Evolutionary conservation across 2,888 invertebrate species (phyloP).

Genomic region (Lydus trimaculatus): DNA sequence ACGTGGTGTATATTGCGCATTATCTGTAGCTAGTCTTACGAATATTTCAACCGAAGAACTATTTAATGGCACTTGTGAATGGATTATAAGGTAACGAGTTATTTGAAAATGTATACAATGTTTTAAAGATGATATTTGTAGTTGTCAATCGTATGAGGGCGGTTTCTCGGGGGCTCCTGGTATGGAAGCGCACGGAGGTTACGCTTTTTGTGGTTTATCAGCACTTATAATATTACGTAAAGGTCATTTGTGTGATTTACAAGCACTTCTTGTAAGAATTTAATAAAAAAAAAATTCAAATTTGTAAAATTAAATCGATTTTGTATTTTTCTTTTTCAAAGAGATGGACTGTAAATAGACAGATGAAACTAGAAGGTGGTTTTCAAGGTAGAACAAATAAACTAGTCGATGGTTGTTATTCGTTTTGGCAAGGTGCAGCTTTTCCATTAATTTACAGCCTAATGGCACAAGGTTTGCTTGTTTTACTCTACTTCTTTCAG

Average conservation of each 20-base stretch:
- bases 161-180: slow-evolving; percentile 95
- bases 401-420: slow-evolving; percentile 98
- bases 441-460: slow-evolving; percentile 87
- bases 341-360: slow-evolving; percentile 89
- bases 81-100: slow-evolving; percentile 75
- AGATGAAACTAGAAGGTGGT: slow-evolving; percentile 95
- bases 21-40: slow-evolving; percentile 87
- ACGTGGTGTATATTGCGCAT: slow-evolving; percentile 96
- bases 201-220: slow-evolving; percentile 96
- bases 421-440: slow-evolving; percentile 97
- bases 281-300: slow-evolving; percentile 5
- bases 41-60: slow-evolving; percentile 78
- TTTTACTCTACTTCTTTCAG: neutral
- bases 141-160: slow-evolving; percentile 98
- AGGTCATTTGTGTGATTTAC: slow-evolving; percentile 76
- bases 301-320: neutral
- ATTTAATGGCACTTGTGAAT: slow-evolving; percentile 87
- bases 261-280: slow-evolving; percentile 70
- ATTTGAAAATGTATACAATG: neutral
- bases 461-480: slow-evolving; percentile 61
- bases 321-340: slow-evolving; percentile 44
- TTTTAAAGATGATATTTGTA: slow-evolving; percentile 42
- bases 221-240: slow-evolving; percentile 83
- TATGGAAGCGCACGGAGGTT: slow-evolving; percentile 99
- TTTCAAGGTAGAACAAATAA: slow-evolving; percentile 99